These are phyloP conservation scores for Heliconius charithonia DNA, from an alignment of 2,888 invertebrate genomes.

Conservation along the genomic window DNA sequence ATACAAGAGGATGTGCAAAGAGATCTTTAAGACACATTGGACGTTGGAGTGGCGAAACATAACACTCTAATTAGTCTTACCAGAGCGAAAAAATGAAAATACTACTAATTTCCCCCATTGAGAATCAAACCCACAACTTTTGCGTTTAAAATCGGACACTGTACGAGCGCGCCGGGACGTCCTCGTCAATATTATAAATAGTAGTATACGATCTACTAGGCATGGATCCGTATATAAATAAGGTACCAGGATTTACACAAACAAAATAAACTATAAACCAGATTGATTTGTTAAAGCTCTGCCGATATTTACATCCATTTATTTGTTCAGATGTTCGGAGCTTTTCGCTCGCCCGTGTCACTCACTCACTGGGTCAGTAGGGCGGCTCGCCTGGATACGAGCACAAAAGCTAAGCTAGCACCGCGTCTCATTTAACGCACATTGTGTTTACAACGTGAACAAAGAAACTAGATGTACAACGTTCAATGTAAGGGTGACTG, in stretches of 20 bases:
- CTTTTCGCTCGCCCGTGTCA: slow-evolving; percentile 69
- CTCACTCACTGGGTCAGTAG: slow-evolving; percentile 77
- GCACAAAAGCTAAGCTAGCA: slow-evolving; percentile 60
- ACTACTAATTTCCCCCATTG: too few species aligned
- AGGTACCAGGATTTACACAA: neutral
- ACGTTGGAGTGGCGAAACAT: too few species aligned
- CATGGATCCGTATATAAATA: neutral
- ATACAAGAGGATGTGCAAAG: too few species aligned
- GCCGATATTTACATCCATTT: slow-evolving; percentile 47
- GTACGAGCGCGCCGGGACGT: too few species aligned
- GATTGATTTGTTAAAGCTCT: slow-evolving; percentile 21
- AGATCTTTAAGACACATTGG: too few species aligned
- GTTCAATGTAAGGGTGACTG: slow-evolving; percentile 28
- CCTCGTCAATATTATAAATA: too few species aligned
- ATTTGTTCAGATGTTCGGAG: slow-evolving; percentile 65
- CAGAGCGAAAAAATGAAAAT: too few species aligned
- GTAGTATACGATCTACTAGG: neutral
- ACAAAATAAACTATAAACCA: neutral
- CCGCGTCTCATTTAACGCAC: slow-evolving; percentile 53
- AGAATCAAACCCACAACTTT: too few species aligned
- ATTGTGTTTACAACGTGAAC: slow-evolving; percentile 46
- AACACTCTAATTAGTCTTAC: too few species aligned
- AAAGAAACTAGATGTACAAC: slow-evolving; percentile 40
- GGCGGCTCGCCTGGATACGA: slow-evolving; percentile 61
- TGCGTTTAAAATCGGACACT: too few species aligned